Evolutionary conservation across 2,113 vertebrate species (phyloP).

Genomic region (Sitta europaea): DNA sequence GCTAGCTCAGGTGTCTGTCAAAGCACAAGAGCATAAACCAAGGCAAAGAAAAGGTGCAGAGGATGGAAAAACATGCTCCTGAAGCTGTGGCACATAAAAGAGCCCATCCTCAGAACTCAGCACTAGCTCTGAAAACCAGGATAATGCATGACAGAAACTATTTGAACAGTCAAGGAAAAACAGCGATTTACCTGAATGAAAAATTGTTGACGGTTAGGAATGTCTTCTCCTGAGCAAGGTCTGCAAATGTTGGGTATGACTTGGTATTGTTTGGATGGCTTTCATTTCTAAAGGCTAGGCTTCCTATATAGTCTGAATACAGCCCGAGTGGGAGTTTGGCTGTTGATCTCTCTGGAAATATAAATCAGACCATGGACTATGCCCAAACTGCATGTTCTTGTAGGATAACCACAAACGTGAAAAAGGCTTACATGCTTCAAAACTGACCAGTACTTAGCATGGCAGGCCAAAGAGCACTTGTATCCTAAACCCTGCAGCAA

Average conservation of each 20-base stretch:
- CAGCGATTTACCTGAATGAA: not conserved
- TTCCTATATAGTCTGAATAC: not conserved
- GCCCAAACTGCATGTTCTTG: not conserved
- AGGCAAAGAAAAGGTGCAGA: not conserved
- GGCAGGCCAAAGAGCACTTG: not conserved
- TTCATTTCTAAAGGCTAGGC: not conserved
- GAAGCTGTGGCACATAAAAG: not conserved
- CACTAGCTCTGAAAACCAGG: not conserved
- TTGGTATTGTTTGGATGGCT: not conserved
- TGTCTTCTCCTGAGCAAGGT: not conserved
- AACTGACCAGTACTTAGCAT: not conserved
- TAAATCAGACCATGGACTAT: not conserved
- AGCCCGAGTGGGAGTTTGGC: not conserved
- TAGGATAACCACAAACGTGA: not conserved
- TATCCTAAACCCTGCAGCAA: not conserved
- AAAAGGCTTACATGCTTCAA: not conserved
- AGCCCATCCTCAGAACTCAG: not conserved
- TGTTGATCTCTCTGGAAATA: not conserved
- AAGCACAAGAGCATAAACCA: not conserved
- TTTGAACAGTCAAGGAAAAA: not conserved
- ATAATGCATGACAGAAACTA: accelerated
- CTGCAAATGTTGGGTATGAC: not conserved
- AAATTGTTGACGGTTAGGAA: not conserved
- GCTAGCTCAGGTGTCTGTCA: not conserved
- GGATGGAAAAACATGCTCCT: not conserved